These are phyloP conservation scores for Andrena flavipes DNA, from an alignment of 2,888 invertebrate genomes.

Conservation along the genomic window DNA sequence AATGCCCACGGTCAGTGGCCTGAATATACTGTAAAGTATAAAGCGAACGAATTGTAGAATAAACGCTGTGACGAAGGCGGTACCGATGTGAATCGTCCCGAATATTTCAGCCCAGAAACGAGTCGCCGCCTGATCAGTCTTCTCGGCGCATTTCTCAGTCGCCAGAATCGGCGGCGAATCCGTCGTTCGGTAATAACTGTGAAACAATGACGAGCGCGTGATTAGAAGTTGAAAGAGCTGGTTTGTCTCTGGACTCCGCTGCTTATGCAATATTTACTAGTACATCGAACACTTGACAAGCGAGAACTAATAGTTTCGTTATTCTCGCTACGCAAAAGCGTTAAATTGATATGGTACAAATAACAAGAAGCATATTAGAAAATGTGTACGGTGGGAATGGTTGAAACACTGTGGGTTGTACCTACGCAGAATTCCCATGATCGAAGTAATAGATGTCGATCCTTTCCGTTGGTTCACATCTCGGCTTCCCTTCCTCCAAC, in stretches of 20 bases:
- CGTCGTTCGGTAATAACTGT: constrained; percentile 87
- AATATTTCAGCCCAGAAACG: constrained; percentile 90
- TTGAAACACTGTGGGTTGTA: constrained; percentile 39
- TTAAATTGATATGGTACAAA: constrained; percentile 4
- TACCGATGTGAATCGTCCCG: constrained; percentile 87
- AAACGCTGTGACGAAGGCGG: constrained; percentile 88
- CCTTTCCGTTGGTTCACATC: constrained; percentile 77
- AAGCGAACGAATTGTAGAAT: constrained; percentile 87
- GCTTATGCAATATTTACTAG: background rate
- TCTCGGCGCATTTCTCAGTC: constrained; percentile 87
- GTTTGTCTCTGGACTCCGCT: too few species aligned
- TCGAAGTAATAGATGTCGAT: constrained; percentile 90
- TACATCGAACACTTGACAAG: too few species aligned
- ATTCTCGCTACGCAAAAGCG: background rate
- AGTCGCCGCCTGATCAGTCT: constrained; percentile 87
- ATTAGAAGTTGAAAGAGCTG: background rate
- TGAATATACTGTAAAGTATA: constrained; percentile 86
- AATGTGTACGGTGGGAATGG: background rate
- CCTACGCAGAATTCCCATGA: constrained; percentile 88
- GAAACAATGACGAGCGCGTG: background rate
- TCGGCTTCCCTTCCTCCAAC: constrained; percentile 30
- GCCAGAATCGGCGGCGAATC: constrained; percentile 87
- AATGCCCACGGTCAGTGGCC: constrained; percentile 87
- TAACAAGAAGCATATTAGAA: constrained; percentile 8
- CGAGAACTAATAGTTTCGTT: too few species aligned